These are phyloP conservation scores for Lordiphosa fenestrarum DNA, from an alignment of 2,888 invertebrate genomes.

Conservation along the genomic window DNA sequence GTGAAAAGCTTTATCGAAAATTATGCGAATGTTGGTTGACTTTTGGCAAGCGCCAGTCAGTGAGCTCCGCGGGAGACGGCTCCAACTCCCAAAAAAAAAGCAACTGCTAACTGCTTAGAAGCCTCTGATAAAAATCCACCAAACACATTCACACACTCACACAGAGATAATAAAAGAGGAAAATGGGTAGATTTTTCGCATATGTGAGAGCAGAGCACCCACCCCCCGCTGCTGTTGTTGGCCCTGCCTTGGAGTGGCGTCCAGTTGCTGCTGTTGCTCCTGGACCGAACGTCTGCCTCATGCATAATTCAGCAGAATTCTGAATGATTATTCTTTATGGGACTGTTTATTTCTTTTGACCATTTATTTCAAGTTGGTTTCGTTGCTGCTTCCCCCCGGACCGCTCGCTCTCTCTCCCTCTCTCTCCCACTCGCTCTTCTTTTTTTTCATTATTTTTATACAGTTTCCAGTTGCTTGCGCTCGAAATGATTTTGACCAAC, in stretches of 20 bases:
- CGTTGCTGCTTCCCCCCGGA: constrained; percentile 31
- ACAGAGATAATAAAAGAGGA: constrained; percentile 73
- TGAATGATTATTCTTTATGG: constrained; percentile 81
- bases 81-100: constrained; percentile 6
- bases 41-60: constrained; percentile 62
- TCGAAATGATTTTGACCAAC: constrained; percentile 75
- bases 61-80: constrained; percentile 48
- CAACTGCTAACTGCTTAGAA: constrained; percentile 62
- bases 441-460: constrained; percentile 69
- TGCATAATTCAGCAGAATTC: constrained; percentile 81
- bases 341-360: constrained; percentile 81
- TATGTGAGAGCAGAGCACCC: constrained; percentile 50
- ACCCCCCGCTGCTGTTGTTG: constrained; percentile 40
- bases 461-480: constrained; percentile 78
- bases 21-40: constrained; percentile 74
- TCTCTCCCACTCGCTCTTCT: constrained; percentile 6
- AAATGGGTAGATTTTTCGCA: constrained; percentile 67
- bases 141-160: constrained; percentile 38
- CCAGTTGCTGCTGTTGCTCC: constrained; percentile 35
- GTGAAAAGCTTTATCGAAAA: constrained; percentile 78
- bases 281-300: constrained; percentile 60
- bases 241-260: constrained; percentile 40
- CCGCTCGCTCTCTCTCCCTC: neutral
- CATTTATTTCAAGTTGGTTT: constrained; percentile 78
- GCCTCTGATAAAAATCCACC: constrained; percentile 68